Evolutionary conservation across 2,888 invertebrate genomes (phyloP).

Genomic region (Sympetrum striolatum): DNA sequence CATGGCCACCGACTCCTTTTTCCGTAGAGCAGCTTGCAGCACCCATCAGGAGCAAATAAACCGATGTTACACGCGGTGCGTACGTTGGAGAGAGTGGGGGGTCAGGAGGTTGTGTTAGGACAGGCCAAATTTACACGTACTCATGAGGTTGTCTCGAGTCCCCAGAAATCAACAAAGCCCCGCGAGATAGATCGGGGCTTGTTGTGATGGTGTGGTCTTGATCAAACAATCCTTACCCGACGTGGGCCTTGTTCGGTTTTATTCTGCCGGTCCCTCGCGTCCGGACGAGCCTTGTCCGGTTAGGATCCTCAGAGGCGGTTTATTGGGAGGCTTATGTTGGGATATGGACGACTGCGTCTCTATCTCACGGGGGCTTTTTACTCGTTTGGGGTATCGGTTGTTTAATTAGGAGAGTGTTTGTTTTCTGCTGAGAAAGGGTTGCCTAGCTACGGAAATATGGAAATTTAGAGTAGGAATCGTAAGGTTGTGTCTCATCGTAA

Average conservation of each 20-base stretch:
- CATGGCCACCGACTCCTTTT: neutral
- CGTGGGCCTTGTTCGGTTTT: neutral
- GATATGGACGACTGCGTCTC: no score
- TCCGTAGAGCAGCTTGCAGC: neutral
- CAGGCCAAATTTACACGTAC: neutral
- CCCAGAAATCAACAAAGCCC: neutral
- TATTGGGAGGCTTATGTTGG: neutral
- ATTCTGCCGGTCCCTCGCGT: neutral
- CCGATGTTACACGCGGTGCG: neutral
- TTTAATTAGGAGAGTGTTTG: no score
- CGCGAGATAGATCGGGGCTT: neutral
- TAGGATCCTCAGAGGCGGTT: no score
- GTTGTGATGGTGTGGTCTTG: neutral
- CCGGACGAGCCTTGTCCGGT: neutral
- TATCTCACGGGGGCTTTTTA: no score
- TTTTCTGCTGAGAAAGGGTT: no score
- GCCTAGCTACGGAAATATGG: no score
- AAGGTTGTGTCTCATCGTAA: no score
- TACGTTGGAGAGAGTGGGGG: neutral
- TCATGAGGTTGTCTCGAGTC: neutral
- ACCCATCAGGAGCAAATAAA: neutral
- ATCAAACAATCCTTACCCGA: neutral
- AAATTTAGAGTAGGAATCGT: no score
- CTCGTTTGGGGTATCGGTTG: no score
- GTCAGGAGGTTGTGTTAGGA: neutral